Evolutionary conservation across 1,140 invertebrate genomes (phyloP).

Genomic region (Papilio glaucus): DNA sequence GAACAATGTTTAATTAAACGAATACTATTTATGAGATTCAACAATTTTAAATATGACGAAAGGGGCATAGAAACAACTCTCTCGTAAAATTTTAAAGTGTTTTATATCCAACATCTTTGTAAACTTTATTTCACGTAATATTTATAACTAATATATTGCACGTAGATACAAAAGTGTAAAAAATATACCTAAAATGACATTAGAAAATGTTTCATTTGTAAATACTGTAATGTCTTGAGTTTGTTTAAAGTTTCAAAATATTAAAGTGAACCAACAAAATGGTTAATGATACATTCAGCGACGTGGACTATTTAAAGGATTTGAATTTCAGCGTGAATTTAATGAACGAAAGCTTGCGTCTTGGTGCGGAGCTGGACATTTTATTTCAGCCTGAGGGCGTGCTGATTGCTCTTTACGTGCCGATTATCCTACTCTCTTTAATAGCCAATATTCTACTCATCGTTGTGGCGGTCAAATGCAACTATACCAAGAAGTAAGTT

Average conservation of each 20-base stretch:
- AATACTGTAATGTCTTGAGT: not conserved
- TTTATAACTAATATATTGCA: not conserved
- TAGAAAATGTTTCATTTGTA: not conserved
- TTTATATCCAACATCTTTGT: not conserved
- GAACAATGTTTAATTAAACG: slow-evolving; percentile 20
- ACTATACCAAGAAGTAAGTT: slow-evolving; percentile 86
- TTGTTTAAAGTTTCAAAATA: not conserved
- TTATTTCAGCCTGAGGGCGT: slow-evolving; percentile 71
- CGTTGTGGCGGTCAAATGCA: slow-evolving; percentile 85
- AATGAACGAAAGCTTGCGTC: slow-evolving; percentile 52
- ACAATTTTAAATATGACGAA: slow-evolving; percentile 14
- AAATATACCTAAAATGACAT: not conserved
- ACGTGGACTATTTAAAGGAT: slow-evolving; percentile 42
- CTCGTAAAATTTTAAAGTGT: not conserved
- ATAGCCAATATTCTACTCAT: slow-evolving; percentile 86
- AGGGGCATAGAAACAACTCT: not conserved
- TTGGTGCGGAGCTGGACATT: slow-evolving; percentile 62
- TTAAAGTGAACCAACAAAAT: slow-evolving; percentile 23
- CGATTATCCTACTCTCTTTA: slow-evolving; percentile 84
- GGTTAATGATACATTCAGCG: slow-evolving; percentile 41
- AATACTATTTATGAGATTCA: not conserved
- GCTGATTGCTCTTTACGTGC: slow-evolving; percentile 85
- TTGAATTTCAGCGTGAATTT: slow-evolving; percentile 54
- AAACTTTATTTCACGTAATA: not conserved
- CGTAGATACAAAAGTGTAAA: not conserved